Percentiles rank a stretch among this genome's conserved stretches.
phyloP scores from a whole-genome alignment of 2,888 invertebrate genomes.

The Darwinula stevensoni region DNA sequence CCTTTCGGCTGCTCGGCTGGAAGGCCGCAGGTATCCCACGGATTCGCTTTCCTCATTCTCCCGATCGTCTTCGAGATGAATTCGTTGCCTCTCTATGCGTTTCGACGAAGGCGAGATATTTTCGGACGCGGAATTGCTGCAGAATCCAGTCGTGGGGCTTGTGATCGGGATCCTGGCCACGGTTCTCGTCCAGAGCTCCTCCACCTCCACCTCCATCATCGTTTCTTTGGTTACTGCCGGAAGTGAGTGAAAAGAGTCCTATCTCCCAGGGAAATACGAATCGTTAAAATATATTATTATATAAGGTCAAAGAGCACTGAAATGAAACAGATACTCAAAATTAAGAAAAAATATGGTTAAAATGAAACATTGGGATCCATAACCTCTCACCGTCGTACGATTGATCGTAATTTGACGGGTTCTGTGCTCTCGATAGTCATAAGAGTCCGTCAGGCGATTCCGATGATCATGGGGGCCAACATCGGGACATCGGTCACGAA shows the following conservation, averaged over 20 bases:
- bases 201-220: constrained; percentile 20
- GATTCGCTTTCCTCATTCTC: no score
- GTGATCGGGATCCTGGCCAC: constrained; percentile 25
- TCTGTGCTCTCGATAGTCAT: no score
- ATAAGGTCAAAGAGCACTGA: no score
- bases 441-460: no score
- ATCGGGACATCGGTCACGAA: constrained; percentile 25
- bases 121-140: constrained; percentile 17
- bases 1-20: constrained; percentile 17
- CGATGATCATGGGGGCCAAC: constrained; percentile 25
- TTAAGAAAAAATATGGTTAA: no score
- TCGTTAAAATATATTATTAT: no score
- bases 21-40: constrained; percentile 13
- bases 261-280: no score
- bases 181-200: constrained; percentile 22
- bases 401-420: no score
- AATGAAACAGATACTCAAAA: no score
- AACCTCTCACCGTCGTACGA: no score
- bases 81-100: constrained; percentile 16
- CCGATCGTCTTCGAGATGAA: constrained; percentile 11
- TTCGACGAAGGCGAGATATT: constrained; percentile 17
- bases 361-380: no score
- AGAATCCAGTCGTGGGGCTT: constrained; percentile 22
- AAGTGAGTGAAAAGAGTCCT: no score
- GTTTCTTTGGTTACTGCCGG: constrained; percentile 13